A percentile compares a stretch with the other conserved stretches of the same genome.
phyloP scores from a whole-genome alignment of 2,797 vertebrate genomes.

The Anas georgica region DNA sequence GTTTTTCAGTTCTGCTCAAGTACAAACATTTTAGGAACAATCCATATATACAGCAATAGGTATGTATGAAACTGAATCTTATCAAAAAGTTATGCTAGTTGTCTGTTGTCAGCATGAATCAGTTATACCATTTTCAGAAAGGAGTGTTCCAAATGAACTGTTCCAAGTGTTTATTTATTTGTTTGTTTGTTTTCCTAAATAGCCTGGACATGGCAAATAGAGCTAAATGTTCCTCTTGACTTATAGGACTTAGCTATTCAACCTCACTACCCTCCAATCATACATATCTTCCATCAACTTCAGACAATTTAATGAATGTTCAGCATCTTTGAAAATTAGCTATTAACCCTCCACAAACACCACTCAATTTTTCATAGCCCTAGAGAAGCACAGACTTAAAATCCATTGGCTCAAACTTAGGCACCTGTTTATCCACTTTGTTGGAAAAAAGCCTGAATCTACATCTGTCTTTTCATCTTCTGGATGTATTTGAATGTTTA shows the following conservation, averaged over 20 bases:
- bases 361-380: not conserved
- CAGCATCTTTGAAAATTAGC: conserved; percentile 9
- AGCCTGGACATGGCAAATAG: not conserved
- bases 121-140: not conserved
- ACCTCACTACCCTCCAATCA: not conserved
- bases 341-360: not conserved
- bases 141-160: not conserved
- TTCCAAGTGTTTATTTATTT: no score
- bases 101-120: not conserved
- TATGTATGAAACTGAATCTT: not conserved
- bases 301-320: not conserved
- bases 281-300: not conserved
- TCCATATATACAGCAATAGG: not conserved
- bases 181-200: not conserved
- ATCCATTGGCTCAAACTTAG: not conserved
- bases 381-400: not conserved
- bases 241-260: not conserved
- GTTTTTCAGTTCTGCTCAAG: conserved; percentile 12
- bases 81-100: not conserved
- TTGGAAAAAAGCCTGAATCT: not conserved
- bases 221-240: not conserved
- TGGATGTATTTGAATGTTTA: not conserved
- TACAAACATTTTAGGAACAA: conserved; percentile 9
- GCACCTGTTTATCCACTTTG: not conserved
- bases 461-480: not conserved